Conservation (phyloP, 2,113 vertebrate genomes). For the Symphodus melops region DNA sequence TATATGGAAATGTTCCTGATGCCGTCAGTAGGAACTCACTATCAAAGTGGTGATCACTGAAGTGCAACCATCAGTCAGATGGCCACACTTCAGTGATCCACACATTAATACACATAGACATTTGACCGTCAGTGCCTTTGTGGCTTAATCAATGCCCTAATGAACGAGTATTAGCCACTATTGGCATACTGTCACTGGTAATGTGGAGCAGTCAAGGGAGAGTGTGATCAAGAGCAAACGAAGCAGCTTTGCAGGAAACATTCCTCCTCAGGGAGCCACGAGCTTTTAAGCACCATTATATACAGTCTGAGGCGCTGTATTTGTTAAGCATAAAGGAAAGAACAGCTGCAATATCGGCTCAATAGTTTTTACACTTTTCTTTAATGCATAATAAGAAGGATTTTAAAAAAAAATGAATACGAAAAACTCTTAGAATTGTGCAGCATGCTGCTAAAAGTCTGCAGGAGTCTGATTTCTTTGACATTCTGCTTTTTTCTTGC, state of each 20-base stretch:
- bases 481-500: neutral
- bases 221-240: constrained; percentile 62
- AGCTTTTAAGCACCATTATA: constrained; percentile 50
- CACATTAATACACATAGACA: constrained; percentile 43
- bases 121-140: constrained; percentile 53
- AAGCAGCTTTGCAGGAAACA: constrained; percentile 63
- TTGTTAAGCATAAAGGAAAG: constrained; percentile 13
- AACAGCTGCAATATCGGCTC: constrained; percentile 3
- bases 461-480: neutral
- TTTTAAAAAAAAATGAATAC: too few species aligned
- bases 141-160: constrained; percentile 72
- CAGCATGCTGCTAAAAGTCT: too few species aligned
- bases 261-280: constrained; percentile 60
- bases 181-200: constrained; percentile 74
- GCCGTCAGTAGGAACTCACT: too few species aligned
- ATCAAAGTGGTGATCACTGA: neutral
- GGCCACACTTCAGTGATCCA: constrained; percentile 13
- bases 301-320: constrained; percentile 25
- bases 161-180: constrained; percentile 72
- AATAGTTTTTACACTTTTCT: neutral
- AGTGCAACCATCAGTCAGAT: constrained; percentile 5
- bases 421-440: too few species aligned
- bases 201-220: constrained; percentile 59
- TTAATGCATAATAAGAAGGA: neutral
- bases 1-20: constrained; percentile 4